Percentiles rank a stretch among this genome's conserved stretches.
phyloP scores from a whole-genome alignment of 2,797 vertebrate species.

The Pipistrellus nathusii region DNA sequence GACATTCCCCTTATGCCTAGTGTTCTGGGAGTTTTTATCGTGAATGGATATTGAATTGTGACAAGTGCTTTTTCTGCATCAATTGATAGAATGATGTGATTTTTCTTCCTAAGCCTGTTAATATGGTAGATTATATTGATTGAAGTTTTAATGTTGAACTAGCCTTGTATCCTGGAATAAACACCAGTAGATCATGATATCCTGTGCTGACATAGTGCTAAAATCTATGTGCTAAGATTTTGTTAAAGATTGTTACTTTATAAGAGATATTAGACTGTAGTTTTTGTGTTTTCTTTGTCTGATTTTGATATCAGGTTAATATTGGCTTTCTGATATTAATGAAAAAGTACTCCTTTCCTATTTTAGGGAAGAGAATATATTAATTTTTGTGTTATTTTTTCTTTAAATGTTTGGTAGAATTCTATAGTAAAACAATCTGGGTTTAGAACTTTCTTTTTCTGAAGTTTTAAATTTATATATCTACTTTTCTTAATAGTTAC shows the following conservation, averaged over 20 bases:
- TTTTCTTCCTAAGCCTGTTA: conserved; percentile 8
- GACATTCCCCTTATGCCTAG: not conserved
- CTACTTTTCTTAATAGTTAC: not conserved
- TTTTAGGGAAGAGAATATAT: not conserved
- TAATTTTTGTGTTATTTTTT: not conserved
- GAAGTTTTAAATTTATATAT: not conserved
- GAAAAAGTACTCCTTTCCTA: not conserved
- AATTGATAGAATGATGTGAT: conserved; percentile 8
- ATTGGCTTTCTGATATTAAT: conserved; percentile 40
- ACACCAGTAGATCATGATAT: conserved; percentile 3
- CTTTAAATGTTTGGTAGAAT: conserved; percentile 3
- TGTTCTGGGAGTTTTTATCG: conserved; percentile 37
- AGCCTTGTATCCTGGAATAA: conserved; percentile 29
- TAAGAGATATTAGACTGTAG: not conserved
- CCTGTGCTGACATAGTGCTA: not conserved
- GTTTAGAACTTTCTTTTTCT: not conserved
- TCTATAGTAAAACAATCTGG: not conserved
- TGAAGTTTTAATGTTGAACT: conserved; percentile 50
- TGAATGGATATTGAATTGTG: conserved; percentile 41
- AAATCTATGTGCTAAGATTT: conserved; percentile 54
- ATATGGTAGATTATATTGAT: conserved; percentile 39
- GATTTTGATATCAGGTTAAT: not conserved
- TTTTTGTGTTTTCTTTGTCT: not conserved
- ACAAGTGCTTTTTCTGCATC: not conserved
- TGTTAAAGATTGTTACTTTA: conserved; percentile 49